Conservation (phyloP, 1,140 invertebrate genomes). For the Lepidurus couesii region DNA sequence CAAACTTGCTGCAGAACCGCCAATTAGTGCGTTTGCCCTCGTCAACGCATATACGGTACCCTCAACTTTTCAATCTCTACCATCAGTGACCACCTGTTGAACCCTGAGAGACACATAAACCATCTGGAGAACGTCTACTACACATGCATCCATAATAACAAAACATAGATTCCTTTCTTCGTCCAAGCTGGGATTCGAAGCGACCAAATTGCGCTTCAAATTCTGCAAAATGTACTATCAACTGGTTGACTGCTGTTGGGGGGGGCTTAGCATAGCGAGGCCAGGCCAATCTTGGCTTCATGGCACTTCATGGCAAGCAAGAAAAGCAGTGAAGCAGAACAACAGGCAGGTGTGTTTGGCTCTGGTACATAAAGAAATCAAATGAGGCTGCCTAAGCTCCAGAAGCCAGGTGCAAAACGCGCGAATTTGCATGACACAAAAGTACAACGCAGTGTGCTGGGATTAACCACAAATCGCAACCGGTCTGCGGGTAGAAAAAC, state of each 20-base stretch:
- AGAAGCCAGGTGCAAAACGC: neutral
- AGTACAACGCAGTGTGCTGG: neutral
- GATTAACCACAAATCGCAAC: neutral
- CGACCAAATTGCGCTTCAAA: neutral
- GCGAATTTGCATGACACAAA: neutral
- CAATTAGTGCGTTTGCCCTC: no score
- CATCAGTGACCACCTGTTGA: neutral
- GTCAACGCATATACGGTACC: no score
- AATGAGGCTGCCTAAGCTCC: neutral
- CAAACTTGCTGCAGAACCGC: no score
- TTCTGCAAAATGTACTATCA: neutral
- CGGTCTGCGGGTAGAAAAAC: neutral
- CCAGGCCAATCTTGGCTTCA: neutral
- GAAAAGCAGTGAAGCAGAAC: slow-evolving; percentile 1
- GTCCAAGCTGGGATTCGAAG: neutral
- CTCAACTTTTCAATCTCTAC: neutral
- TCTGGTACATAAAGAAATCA: neutral
- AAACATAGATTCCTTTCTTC: neutral
- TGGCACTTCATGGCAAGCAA: neutral
- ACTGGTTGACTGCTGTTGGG: neutral
- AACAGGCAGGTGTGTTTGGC: slow-evolving; percentile 11
- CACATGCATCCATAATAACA: neutral
- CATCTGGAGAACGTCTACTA: neutral
- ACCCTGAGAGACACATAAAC: neutral
- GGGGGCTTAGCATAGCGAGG: neutral